Evolutionary conservation across 2,113 vertebrate species (phyloP), one percentile per base, ranked within the genome.

Genomic region (Datnioides undecimradiatus): DNA sequence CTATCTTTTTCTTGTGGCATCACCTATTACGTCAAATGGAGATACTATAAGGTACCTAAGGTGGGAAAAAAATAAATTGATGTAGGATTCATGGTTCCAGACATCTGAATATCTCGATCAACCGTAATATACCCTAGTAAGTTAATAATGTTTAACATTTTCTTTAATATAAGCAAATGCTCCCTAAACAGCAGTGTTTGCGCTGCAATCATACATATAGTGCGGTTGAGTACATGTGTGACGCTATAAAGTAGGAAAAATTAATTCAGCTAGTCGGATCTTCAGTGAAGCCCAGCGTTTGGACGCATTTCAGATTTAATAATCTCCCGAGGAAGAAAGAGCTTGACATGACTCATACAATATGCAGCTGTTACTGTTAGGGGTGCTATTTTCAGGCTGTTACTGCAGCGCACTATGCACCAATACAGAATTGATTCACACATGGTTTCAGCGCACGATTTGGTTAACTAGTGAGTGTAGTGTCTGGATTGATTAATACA

Each of bases 271-370:
- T 29, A 19, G 14, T 55, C n/a, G 74, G 46, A 77, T 73, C 65
- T 69, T 69, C 12, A n/a, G 21, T 49, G 29, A 67, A 77, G 10
- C 46, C 52, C 17, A 41, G 41, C 1, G 3, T 70, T 85, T 60
- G 68, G 58, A 77, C 10, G 6, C 11, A 49, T 80, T 76, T 73
- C 7, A 8, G 19, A 23, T 86, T 70, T 75, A 71, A 76, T 79
- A 80, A 77, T 74, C 79, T 83, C 66, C 46, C 4, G 46, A 89
- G 67, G 73, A 89, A 80, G 38, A 85, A 78, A 52, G 51, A 43
- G 68, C 72, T 82, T 52, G 84, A 81, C 60, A 59, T 82, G 79
- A 85, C 55, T 89, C 87, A 83, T 76, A 66, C 77, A 85, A 83
- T 60, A 79, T 80, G 83, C 70, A 88, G 80, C 73, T 83, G 79